Base-by-base conservation (phyloP, 2,797 vertebrate species). In the Tamandua tetradactyla region DNA sequence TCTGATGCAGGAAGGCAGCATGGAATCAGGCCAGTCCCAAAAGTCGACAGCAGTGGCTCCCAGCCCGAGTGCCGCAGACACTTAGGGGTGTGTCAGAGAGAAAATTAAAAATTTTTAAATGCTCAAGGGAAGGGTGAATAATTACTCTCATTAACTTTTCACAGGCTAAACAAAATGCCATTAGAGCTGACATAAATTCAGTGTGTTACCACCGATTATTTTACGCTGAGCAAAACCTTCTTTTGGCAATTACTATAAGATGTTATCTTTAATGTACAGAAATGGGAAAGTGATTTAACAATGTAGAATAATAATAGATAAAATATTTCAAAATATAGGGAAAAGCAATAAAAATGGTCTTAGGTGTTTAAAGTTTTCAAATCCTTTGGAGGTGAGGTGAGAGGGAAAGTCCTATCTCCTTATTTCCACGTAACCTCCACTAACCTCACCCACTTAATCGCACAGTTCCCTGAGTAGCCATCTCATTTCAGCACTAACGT, bases 241-340 rank as follows among this genome's bases (percentile, higher is more conserved):
- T 61, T 57, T 9, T 82, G 52, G 64, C 57, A 52, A 57, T 35
- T 64, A 93, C 20, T 69, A n/a, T 47, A 47, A 76, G 78, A 32
- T 59, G 1, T 52, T 47, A 72, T n/a, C 80, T 95, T 95, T 89
- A 76, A 91, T 35, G 30, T 35, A 10, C 40, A 62, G 89, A 93
- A 81, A 52, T 25, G 40, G 23, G n/a, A 55, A 89, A 74, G 23
- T 66, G 59, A 88, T 84, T 89, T 87, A 95, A 59, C 27, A 61
- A 59, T 37, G 3, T 0, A 71, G n/a, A 27, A 64, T 4, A 85
- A 68, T 47, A 80, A 87, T 1, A 52, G 35, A 72, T 15, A 35
- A 47, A 62, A 25, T 61, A 40, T 74, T 95, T 89, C 76, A 82
- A 95, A 87, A 61, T 40, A 85, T 3, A 59, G 32, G 7, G 35